Conservation (phyloP, 2,797 vertebrate genomes). For the Myripristis murdjan region DNA sequence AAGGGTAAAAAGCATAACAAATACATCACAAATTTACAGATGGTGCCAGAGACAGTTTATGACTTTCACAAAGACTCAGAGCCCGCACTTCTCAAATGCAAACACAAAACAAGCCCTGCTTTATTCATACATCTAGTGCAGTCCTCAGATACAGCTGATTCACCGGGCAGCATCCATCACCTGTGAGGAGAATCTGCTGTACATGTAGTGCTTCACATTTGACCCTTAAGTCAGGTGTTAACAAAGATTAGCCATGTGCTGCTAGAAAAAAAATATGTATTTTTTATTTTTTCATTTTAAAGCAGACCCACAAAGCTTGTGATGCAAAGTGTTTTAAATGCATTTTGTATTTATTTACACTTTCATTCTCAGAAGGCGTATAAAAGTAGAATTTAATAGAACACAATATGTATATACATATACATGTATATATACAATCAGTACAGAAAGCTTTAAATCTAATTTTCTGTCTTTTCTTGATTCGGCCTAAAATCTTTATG, state of each 20-base stretch:
- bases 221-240: neutral
- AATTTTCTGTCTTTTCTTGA: no score
- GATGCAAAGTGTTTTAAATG: no score
- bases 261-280: neutral
- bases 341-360: no score
- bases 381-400: no score
- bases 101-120: constrained; percentile 33
- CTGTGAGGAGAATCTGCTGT: neutral
- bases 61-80: no score
- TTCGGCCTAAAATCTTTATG: no score
- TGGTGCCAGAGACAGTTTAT: constrained; percentile 24
- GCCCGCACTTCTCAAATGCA: neutral
- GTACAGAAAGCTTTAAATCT: no score
- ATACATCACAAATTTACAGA: constrained; percentile 36
- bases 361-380: no score
- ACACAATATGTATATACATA: no score
- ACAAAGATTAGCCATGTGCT: neutral
- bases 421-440: no score
- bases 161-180: constrained; percentile 7
- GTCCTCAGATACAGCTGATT: neutral
- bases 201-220: neutral
- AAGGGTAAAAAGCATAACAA: constrained; percentile 34
- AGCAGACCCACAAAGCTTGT: neutral
- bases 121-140: neutral
- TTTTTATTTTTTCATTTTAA: neutral